Evolutionary conservation across 1,140 invertebrate genomes (phyloP).

Genomic region (Coptotermes formosanus): DNA sequence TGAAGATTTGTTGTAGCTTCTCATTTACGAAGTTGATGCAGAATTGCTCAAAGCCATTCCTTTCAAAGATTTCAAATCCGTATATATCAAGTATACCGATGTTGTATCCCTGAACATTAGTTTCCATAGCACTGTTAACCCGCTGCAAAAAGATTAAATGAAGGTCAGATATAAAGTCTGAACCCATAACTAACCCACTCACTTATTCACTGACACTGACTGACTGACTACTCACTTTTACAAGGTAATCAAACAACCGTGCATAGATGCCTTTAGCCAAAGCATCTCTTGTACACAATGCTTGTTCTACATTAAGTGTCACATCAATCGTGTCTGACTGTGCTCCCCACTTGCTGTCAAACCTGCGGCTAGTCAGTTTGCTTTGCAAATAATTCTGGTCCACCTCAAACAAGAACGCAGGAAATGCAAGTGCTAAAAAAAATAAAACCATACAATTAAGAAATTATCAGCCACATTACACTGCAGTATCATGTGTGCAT

Average conservation of each 20-base stretch:
- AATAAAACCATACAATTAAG: slow-evolving; percentile 16
- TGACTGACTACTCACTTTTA: slow-evolving; percentile 52
- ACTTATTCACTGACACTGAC: too few relatives aligned
- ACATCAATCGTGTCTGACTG: slow-evolving; percentile 69
- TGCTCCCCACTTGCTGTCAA: slow-evolving; percentile 75
- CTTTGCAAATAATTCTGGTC: slow-evolving; percentile 56
- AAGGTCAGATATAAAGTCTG: too few relatives aligned
- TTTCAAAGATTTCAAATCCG: slow-evolving; percentile 66
- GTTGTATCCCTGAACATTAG: slow-evolving; percentile 50
- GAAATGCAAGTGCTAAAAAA: slow-evolving; percentile 62
- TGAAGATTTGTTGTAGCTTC: slow-evolving; percentile 78
- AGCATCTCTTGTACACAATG: slow-evolving; percentile 65
- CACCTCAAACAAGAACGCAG: slow-evolving; percentile 64
- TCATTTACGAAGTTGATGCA: slow-evolving; percentile 95
- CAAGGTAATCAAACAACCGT: slow-evolving; percentile 68
- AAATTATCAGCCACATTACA: too few relatives aligned
- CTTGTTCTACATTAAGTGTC: slow-evolving; percentile 65
- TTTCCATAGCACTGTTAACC: slow-evolving; percentile 64
- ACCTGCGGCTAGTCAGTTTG: slow-evolving; percentile 64
- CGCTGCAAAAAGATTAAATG: slow-evolving; percentile 46
- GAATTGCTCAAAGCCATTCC: slow-evolving; percentile 82
- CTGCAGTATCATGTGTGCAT: too few relatives aligned
- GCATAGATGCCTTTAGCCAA: slow-evolving; percentile 69
- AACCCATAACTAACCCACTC: too few relatives aligned
- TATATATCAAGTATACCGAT: slow-evolving; percentile 68